Conservation (phyloP, 1,140 invertebrate genomes). For the Macrobrachium rosenbergii region DNA sequence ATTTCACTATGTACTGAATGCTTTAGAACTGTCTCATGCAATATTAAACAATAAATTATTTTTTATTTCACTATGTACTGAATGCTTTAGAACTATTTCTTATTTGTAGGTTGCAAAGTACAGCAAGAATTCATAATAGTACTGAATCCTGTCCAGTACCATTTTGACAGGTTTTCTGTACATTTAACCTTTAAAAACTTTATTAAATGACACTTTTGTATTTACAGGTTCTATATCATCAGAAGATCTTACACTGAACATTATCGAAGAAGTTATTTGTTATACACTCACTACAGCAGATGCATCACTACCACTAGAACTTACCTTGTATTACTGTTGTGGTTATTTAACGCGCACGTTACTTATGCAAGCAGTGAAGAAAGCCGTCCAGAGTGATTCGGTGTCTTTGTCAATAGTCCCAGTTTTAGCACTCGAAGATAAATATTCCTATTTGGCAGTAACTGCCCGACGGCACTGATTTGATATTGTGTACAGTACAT, state of each 20-base stretch:
- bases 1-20: too few species aligned
- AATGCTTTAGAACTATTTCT: too few species aligned
- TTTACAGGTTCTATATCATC: constrained; percentile 45
- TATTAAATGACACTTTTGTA: not conserved
- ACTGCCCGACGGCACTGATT: constrained; percentile 40
- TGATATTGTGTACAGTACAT: not conserved
- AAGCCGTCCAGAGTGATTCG: not conserved
- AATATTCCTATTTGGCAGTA: constrained; percentile 36
- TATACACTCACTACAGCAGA: constrained; percentile 51
- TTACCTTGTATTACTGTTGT: constrained; percentile 43
- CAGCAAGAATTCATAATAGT: too few species aligned
- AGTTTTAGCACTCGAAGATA: constrained; percentile 44
- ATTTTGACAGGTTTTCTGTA: too few species aligned
- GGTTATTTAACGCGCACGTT: constrained; percentile 21
- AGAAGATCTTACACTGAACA: constrained; percentile 40
- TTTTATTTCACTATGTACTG: too few species aligned
- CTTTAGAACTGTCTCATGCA: too few species aligned
- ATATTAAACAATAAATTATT: too few species aligned
- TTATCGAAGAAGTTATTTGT: constrained; percentile 37
- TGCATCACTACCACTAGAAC: constrained; percentile 20
- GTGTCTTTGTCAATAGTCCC: constrained; percentile 41
- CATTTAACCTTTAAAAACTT: too few species aligned
- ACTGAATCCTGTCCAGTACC: too few species aligned
- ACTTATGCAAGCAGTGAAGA: constrained; percentile 26
- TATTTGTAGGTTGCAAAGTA: too few species aligned